These are phyloP conservation scores for Enteromius trimaculatus DNA, from an alignment of 2,797 vertebrate species.

Conservation along the genomic window DNA sequence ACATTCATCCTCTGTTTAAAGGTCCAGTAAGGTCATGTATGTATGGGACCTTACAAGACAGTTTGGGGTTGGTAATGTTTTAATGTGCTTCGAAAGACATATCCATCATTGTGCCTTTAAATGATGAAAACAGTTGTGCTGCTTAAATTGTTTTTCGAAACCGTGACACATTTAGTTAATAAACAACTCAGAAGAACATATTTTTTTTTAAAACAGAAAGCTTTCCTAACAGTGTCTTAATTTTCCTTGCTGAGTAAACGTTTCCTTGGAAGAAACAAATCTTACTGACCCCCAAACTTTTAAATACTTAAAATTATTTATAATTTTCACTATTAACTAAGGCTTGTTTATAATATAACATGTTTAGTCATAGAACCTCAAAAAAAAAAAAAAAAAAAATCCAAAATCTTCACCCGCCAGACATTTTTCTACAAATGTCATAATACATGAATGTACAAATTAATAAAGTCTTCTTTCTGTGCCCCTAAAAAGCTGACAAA, in stretches of 20 bases:
- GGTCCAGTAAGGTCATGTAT: background rate
- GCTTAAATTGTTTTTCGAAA: background rate
- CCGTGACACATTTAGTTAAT: background rate
- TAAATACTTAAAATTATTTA: background rate
- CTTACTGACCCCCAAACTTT: background rate
- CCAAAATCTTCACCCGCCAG: background rate
- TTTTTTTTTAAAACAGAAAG: background rate
- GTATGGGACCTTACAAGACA: background rate
- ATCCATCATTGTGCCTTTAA: background rate
- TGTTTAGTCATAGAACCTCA: background rate
- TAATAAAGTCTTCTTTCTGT: background rate
- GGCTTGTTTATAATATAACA: background rate
- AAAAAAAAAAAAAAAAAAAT: background rate
- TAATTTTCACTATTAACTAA: background rate
- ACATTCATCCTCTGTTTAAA: background rate
- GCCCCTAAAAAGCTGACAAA: background rate
- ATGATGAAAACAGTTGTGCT: background rate
- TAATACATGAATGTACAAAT: background rate
- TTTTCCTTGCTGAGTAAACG: background rate
- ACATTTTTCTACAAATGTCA: background rate
- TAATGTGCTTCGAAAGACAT: background rate
- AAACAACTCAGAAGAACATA: background rate
- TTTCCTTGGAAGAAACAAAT: background rate
- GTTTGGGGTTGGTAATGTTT: background rate
- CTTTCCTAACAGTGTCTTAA: background rate